Base-by-base conservation (phyloP, 2,888 invertebrate genomes). In the Troglohyphantes excavatus region DNA sequence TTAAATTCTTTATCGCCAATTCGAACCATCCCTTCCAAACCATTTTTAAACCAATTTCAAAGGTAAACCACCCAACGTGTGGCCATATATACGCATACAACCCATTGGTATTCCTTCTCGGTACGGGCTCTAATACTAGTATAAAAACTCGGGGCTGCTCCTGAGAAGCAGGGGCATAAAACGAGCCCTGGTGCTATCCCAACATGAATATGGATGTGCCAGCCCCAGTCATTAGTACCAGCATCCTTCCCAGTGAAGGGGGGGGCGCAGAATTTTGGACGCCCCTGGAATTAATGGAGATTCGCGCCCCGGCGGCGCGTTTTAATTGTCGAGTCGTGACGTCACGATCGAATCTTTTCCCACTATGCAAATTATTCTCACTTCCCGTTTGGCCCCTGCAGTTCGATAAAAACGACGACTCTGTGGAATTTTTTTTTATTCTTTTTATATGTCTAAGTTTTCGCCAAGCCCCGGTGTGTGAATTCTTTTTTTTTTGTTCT, bases 401-500 rank as follows among this genome's bases (percentile, higher is more conserved):
- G 88, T 89, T 89, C 88, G 88, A 89, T 89, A 89, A 89, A 88
- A 88, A 88, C 87, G 87, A 88, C 87, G 87, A 75, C 81, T 88
- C 81, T 65, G 70, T 33, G 67, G 53, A 53, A 72, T 65, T 78
- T 43, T 65, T 65, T 39, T 53, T 21, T 76, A 72, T 85, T 70
- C 29, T 68, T 85, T 72, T 78, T 78, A 39, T 39, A 46, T 67
- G 27, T 79, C 63, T 70, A n/a, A 70, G 82, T 82, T 70, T 61
- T 79, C 79, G 65, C 82, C 59, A n/a, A n/a, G 53, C 53, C 53
- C 63, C 23, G 46, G 46, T 27, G 21, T 76, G 59, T 59, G 39
- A 26, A 9, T 33, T 23, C 39, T 63, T 82, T 59, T 82, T 59
- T 76, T 33, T 46, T 76, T 65, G 78, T 29, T 26, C 29, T 53